phyloP scores from a whole-genome alignment of 2,888 invertebrate species.

The Tridacna gigas region DNA sequence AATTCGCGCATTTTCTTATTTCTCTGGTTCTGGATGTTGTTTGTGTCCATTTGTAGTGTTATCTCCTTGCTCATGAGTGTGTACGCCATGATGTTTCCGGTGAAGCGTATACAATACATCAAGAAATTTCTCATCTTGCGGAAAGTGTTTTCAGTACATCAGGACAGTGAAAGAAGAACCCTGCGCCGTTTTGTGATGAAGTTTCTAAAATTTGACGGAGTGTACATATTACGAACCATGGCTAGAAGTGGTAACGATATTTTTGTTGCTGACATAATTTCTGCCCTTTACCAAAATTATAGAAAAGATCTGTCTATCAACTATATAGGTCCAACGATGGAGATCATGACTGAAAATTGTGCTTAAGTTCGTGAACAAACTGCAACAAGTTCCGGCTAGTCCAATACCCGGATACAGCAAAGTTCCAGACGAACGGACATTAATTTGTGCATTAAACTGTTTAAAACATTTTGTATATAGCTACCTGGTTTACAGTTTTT shows the following conservation, averaged over 20 bases:
- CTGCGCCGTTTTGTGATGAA: slow-evolving; percentile 74
- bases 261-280: slow-evolving; percentile 72
- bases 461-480: too few relatives aligned
- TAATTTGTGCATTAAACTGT: too few relatives aligned
- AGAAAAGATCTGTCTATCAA: slow-evolving; percentile 12
- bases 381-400: too few relatives aligned
- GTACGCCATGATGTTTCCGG: slow-evolving; percentile 75
- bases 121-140: slow-evolving; percentile 75
- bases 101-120: slow-evolving; percentile 74
- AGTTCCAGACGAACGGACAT: too few relatives aligned
- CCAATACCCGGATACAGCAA: too few relatives aligned
- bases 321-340: too few relatives aligned
- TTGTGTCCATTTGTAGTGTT: slow-evolving; percentile 71
- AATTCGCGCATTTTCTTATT: slow-evolving; percentile 82
- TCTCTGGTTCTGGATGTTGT: slow-evolving; percentile 81
- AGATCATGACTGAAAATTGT: too few relatives aligned
- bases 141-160: slow-evolving; percentile 59
- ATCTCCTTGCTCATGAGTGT: slow-evolving; percentile 71
- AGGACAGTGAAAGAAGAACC: slow-evolving; percentile 64
- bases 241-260: slow-evolving; percentile 76
- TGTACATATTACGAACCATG: slow-evolving; percentile 76
- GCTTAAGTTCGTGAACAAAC: too few relatives aligned
- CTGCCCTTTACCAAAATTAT: slow-evolving; percentile 68
- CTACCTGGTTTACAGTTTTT: too few relatives aligned
- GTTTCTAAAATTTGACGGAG: slow-evolving; percentile 76